phyloP scores from a whole-genome alignment of 2,888 invertebrate genomes.

The Frankliniella intonsa region DNA sequence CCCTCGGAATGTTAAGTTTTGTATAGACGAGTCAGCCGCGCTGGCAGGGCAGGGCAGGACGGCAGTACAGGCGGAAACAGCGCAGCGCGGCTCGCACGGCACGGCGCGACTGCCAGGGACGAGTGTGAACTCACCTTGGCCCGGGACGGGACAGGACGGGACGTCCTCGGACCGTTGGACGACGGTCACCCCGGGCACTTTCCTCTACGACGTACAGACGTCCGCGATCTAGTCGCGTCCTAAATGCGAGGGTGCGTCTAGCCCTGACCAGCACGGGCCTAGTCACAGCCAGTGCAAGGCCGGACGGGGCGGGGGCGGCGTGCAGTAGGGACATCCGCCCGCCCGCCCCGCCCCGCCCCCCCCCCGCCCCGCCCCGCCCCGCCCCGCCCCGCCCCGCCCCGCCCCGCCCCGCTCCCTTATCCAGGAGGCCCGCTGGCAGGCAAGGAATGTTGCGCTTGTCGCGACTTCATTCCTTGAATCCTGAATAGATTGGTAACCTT shows the following conservation, averaged over 20 bases:
- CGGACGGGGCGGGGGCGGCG: not conserved
- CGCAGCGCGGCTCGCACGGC: not conserved
- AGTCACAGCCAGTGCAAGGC: not conserved
- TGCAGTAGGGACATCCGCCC: not conserved
- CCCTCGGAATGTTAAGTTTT: no score
- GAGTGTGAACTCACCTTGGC: no score
- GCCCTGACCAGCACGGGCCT: no score
- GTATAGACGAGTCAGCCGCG: not conserved
- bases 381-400: not conserved
- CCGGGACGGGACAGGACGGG: no score
- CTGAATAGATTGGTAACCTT: slow-evolving; percentile 41
- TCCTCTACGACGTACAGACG: no score
- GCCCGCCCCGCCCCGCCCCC: not conserved
- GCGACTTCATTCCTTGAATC: slow-evolving; percentile 16
- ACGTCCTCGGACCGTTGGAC: no score
- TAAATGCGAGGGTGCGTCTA: no score
- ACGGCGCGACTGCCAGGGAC: no score
- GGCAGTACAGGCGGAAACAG: not conserved
- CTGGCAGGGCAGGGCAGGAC: not conserved
- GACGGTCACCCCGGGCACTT: no score
- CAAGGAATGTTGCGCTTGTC: slow-evolving; percentile 44
- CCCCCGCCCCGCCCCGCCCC: not conserved
- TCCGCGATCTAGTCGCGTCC: no score
- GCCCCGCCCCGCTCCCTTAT: slow-evolving; percentile 28
- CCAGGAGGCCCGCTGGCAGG: slow-evolving; percentile 53